phyloP scores from a whole-genome alignment of 2,888 invertebrate species.

The Camponotus fellah region DNA sequence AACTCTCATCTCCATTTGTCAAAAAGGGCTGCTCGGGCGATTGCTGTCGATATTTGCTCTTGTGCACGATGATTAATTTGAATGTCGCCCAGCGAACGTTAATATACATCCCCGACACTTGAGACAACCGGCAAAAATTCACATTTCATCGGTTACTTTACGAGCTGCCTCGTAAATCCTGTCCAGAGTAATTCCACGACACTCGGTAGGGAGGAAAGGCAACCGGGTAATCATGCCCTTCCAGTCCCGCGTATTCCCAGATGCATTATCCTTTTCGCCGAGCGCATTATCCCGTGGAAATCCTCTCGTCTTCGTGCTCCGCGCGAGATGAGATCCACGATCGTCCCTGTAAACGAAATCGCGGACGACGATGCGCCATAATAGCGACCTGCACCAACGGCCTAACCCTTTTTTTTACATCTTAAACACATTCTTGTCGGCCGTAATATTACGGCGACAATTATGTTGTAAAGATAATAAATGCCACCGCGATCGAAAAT shows the following conservation, averaged over 20 bases:
- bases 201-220: slow-evolving; percentile 50
- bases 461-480: slow-evolving; percentile 2
- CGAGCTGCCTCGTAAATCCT: slow-evolving; percentile 50
- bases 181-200: slow-evolving; percentile 41
- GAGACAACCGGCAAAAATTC: slow-evolving; percentile 40
- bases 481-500: not conserved
- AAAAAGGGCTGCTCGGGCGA: not conserved
- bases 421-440: not conserved
- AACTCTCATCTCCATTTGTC: not conserved
- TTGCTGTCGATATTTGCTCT: slow-evolving; percentile 14
- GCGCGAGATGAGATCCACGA: slow-evolving; percentile 52
- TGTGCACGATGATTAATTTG: slow-evolving; percentile 28
- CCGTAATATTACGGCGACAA: slow-evolving; percentile 20
- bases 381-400: slow-evolving; percentile 17
- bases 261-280: slow-evolving; percentile 48
- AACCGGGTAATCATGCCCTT: slow-evolving; percentile 49
- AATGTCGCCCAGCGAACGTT: not conserved
- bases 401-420: slow-evolving; percentile 9
- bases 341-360: slow-evolving; percentile 47
- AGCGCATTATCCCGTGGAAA: slow-evolving; percentile 53
- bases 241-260: slow-evolving; percentile 42
- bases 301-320: slow-evolving; percentile 42
- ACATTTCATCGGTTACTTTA: slow-evolving; percentile 52
- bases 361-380: slow-evolving; percentile 30
- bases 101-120: not conserved